These are phyloP conservation scores for Synergus laeviventris DNA, from an alignment of 2,888 invertebrate species.

Conservation along the genomic window DNA sequence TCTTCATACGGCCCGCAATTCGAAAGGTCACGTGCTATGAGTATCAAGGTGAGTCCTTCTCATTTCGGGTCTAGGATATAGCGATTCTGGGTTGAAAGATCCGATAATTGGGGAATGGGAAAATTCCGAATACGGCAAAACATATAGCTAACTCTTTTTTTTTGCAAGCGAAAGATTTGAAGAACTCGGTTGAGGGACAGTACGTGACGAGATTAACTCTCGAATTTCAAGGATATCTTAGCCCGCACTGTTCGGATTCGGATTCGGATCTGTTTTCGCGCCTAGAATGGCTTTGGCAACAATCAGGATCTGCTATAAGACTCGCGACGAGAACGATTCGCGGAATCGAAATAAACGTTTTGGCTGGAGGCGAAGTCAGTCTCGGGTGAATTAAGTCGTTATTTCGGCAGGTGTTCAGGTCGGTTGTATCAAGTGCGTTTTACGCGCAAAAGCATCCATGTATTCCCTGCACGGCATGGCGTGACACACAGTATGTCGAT, in stretches of 20 bases:
- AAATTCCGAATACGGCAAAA: not conserved
- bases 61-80: not conserved
- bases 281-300: conserved; percentile 22
- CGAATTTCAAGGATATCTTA: conserved; percentile 41
- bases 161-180: not conserved
- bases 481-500: conserved; percentile 41
- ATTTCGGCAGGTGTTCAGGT: conserved; percentile 70
- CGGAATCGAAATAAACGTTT: conserved; percentile 55
- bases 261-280: conserved; percentile 38
- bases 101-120: not conserved
- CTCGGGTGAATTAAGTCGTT: conserved; percentile 70
- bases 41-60: conserved; percentile 23
- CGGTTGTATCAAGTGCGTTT: conserved; percentile 44
- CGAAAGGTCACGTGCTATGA: conserved; percentile 49
- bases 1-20: conserved; percentile 50
- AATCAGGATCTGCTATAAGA: conserved; percentile 7
- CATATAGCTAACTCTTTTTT: not conserved
- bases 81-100: not conserved
- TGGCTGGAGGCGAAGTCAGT: conserved; percentile 60
- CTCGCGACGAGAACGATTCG: conserved; percentile 48
- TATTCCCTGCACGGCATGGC: conserved; percentile 35
- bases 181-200: not conserved
- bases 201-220: conserved; percentile 23
- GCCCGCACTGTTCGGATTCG: conserved; percentile 20
- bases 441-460: conserved; percentile 17